Base-by-base conservation (phyloP, 2,113 vertebrate genomes). In the Sminthopsis crassicaudata region DNA sequence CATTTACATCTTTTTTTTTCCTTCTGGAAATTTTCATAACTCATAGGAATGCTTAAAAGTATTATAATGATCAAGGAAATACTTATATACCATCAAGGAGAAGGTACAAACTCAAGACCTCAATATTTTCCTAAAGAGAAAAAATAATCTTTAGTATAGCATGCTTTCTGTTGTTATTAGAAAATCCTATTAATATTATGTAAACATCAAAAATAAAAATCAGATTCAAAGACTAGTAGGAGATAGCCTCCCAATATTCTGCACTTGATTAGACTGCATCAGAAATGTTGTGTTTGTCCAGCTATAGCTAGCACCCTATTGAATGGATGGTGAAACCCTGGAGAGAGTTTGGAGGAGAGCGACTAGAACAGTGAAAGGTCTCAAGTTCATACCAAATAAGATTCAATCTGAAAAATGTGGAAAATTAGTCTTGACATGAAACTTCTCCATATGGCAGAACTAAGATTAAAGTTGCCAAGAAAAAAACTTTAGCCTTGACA, bases 81-180 rank as follows among this genome's bases (percentile, higher is more conserved):
- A 42, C 16, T n/a, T 19, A 42, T 22, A 2, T n/a, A 84, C 6
- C 42, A 84, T n/a, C 4, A 57, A 53, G 53, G 67, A 94, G 50
- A 90, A 1, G 51, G 67, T 93, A 89, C 30, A 42, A 22, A 95
- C 8, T 30, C 89, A 93, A 89, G 54, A 90, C 95, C 96, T 96
- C 14, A 22, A 94, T 8, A 89, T 6, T 53, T 36, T 90, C 93
- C 57, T 93, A 92, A 16, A 76, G 16, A n/a, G 91, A 95, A 95
- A 93, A 96, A 92, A 91, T n/a, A 50, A 0, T 8, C 57, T 96
- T 95, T 46, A 94, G 0, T 57, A 0, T 94, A 97, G 84, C 91
- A 95, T 93, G 93, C 90, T 96, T 94, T 5, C 10, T 91, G 36
- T n/a, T 76, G 36, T 95, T 90, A 92, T 25, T 51, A 93, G 95